Base-by-base conservation (phyloP, 1,140 invertebrate genomes). In the Zaprionus africanus region DNA sequence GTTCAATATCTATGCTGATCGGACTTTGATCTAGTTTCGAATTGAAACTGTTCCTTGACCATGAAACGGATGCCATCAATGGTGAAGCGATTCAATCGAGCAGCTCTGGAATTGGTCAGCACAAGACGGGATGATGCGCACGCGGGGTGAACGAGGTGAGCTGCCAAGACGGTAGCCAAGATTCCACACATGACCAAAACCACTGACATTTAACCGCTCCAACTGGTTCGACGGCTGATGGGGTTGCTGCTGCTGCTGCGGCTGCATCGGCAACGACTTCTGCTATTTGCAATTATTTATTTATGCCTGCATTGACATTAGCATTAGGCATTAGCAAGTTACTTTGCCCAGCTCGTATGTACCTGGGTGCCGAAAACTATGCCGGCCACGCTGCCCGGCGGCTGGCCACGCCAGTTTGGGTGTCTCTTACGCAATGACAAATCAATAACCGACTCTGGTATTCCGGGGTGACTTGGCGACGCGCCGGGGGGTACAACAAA, bases 231-330 rank as follows among this genome's bases (percentile, higher is more conserved):
- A 69, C 67, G 24, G 38, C 54, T 63, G 28, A 64, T 19, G 54
- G 65, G 38, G 66, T 19, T 67, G 46, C 19, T 58, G 19, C 19
- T 56, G 46, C 15, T n/a, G 46, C 1, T 34, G 60, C 2, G 11
- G 76, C 71, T 67, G 70, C 69, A 15, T 43, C 34, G 31, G n/a
- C 41, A 9, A 46, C 28, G 70, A 53, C 51, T 38, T 54, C 64
- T 74, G 70, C 70, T 76, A 76, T 81, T 78, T 71, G 81, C 78
- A 81, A 87, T 91, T 91, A 87, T 90, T 88, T 91, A 91, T 91
- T 91, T 91, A 91, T 91, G 87, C 87, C 86, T 83, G 66, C 82
- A 90, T 91, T 91, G 87, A 91, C 87, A 91, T 91, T 91, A 91
- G 87, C 86, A 90, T 86, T 78, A 71, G 65, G 54, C 19, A 71